Evolutionary conservation across 35 echinoderm and acorn worm genomes (phyloP).

Genomic region (Lytechinus pictus): DNA sequence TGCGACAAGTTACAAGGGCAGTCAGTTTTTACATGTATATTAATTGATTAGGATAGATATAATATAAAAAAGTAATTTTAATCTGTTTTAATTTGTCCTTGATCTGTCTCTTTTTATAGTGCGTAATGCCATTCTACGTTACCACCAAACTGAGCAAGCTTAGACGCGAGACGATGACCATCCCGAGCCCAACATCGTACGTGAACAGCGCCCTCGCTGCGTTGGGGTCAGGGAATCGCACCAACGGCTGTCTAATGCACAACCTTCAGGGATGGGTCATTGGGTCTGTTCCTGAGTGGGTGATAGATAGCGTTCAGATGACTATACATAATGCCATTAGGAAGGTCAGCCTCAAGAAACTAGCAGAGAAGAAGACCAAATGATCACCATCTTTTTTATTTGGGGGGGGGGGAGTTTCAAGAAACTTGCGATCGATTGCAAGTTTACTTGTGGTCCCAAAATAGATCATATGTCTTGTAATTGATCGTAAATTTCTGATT

Average conservation of each 20-base stretch:
- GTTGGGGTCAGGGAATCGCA: slow-evolving; percentile 64
- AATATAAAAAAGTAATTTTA: too few relatives aligned
- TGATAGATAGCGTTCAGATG: slow-evolving; percentile 61
- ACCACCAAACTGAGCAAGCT: slow-evolving; percentile 86
- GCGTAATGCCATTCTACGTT: slow-evolving; percentile 89
- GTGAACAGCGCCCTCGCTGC: slow-evolving; percentile 77
- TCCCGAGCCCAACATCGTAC: slow-evolving; percentile 65
- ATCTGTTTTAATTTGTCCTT: too few relatives aligned
- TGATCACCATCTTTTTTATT: background rate
- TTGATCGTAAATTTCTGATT: too few relatives aligned
- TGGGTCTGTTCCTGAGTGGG: slow-evolving; percentile 55
- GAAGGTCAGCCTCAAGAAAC: slow-evolving; percentile 58
- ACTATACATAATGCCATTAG: slow-evolving; percentile 57
- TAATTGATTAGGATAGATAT: too few relatives aligned
- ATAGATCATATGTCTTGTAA: too few relatives aligned
- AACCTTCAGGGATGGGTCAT: slow-evolving; percentile 59
- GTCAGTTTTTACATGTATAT: too few relatives aligned
- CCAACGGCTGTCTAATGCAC: slow-evolving; percentile 79
- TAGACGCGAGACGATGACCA: slow-evolving; percentile 55
- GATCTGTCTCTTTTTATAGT: slow-evolving; percentile 50
- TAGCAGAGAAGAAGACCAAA: slow-evolving; percentile 64
- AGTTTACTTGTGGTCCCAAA: too few relatives aligned
- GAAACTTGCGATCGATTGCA: too few relatives aligned
- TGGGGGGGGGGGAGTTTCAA: too few relatives aligned
- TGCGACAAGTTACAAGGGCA: too few relatives aligned